Evolutionary conservation across 2,113 vertebrate genomes (phyloP).

Genomic region (Cavia aperea): DNA sequence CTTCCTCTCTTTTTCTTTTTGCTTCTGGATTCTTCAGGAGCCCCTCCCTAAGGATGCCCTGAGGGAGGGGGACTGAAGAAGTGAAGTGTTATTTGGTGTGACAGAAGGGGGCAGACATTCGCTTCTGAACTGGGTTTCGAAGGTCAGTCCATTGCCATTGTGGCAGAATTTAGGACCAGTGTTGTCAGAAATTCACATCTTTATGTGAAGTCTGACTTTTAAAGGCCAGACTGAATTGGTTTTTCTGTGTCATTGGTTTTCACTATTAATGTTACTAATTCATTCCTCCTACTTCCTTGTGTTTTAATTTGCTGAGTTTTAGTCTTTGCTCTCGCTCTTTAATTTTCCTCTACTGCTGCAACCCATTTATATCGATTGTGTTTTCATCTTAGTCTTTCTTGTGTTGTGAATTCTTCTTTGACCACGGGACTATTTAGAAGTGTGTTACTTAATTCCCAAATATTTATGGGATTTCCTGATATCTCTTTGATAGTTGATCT

Average conservation of each 20-base stretch:
- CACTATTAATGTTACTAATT: neutral
- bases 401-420: constrained; percentile 34
- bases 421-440: neutral
- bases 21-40: neutral
- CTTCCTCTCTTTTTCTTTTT: neutral
- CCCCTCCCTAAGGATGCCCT: neutral
- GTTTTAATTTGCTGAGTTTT: neutral
- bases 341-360: neutral
- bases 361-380: neutral
- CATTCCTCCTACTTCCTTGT: neutral
- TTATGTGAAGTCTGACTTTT: neutral
- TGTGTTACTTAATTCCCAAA: constrained; percentile 2
- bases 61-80: neutral
- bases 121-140: neutral
- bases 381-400: neutral
- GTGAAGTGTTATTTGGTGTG: too few species aligned
- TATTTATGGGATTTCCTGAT: neutral
- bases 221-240: neutral
- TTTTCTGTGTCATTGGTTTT: neutral
- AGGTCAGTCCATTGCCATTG: fast-evolving
- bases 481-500: neutral
- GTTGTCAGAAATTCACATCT: neutral
- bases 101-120: neutral
- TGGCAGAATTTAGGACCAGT: neutral
- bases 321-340: neutral